Base-by-base conservation (phyloP, 1,140 invertebrate genomes). In the Tetragonula clypearis region DNA sequence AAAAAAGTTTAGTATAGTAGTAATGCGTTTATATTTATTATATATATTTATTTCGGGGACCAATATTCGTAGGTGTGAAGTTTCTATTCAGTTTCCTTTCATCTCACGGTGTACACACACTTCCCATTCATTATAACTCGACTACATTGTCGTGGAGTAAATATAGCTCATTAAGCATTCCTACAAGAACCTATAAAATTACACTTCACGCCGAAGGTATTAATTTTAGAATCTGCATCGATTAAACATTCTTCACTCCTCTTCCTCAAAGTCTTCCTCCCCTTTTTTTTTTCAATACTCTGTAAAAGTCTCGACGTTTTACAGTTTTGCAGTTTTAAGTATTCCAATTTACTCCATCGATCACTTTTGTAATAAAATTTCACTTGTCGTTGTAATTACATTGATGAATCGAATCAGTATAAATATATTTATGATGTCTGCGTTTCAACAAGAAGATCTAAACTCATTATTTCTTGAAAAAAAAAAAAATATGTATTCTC, bases 91-190 rank as follows among this genome's bases (percentile, higher is more conserved):
- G 0, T 62, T 62, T 62, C n/a, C 60, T 62, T 14, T 62, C 23
- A n/a, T 23, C 60, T 62, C 60, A 2, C n/a, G 60, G 23, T 62
- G 23, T 62, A 62, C 23, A 23, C 23, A 62, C 60, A 5, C n/a
- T 62, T 62, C 12, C 60, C 60, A 62, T 62, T 62, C 60, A 62
- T 62, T 62, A 23, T n/a, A n/a, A n/a, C 23, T 62, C n/a, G 5
- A 23, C 12, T 4, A n/a, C 60, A 23, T 62, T n/a, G 60, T 62
- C n/a, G 60, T 5, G 23, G 23, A n/a, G 11, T 12, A 62, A 62
- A 62, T 62, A n/a, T 62, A 62, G 60, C 60, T 62, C 60, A 62
- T 62, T 62, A 62, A 62, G 60, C n/a, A 62, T 62, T 62, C n/a
- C 60, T 14, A n/a, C 60, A 62, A 62, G 60, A 62, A 11, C 14